These are phyloP conservation scores for Nothocercus julius DNA, from an alignment of 2,113 vertebrate genomes.

Conservation along the genomic window DNA sequence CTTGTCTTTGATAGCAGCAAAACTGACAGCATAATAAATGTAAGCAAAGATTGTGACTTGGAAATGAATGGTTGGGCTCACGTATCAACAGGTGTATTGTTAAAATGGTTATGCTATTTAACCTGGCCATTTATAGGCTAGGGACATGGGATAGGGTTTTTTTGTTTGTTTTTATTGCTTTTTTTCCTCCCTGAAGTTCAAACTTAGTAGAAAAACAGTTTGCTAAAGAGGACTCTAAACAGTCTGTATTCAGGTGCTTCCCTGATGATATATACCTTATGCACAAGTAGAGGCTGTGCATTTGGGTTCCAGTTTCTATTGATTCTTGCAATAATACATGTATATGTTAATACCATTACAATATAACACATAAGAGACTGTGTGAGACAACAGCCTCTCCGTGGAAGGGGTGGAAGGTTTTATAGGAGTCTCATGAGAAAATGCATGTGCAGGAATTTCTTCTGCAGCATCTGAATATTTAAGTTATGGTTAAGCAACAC, in stretches of 20 bases:
- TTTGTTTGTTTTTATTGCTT: neutral
- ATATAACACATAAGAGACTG: neutral
- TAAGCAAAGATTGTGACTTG: slow-evolving; percentile 16
- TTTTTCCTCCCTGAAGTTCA: neutral
- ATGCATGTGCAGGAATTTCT: neutral
- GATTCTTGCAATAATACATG: neutral
- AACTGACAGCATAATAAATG: slow-evolving; percentile 11
- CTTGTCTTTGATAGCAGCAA: slow-evolving; percentile 13
- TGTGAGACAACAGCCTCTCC: neutral
- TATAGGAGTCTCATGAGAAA: neutral
- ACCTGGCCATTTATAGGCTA: neutral
- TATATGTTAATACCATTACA: neutral
- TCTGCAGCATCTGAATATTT: neutral
- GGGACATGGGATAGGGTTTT: neutral
- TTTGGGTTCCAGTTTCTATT: neutral
- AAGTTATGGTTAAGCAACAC: neutral
- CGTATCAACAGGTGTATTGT: neutral
- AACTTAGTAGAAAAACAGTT: neutral
- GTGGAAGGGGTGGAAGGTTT: neutral
- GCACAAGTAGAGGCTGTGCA: neutral
- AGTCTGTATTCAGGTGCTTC: neutral
- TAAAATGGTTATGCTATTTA: neutral
- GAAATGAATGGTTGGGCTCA: slow-evolving; percentile 7
- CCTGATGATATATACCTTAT: neutral
- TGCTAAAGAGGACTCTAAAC: neutral